Percentiles rank a stretch among this genome's conserved stretches.
These are phyloP conservation scores for Epirrhoe alternata DNA, from an alignment of 2,888 invertebrate genomes.

Conservation along the genomic window DNA sequence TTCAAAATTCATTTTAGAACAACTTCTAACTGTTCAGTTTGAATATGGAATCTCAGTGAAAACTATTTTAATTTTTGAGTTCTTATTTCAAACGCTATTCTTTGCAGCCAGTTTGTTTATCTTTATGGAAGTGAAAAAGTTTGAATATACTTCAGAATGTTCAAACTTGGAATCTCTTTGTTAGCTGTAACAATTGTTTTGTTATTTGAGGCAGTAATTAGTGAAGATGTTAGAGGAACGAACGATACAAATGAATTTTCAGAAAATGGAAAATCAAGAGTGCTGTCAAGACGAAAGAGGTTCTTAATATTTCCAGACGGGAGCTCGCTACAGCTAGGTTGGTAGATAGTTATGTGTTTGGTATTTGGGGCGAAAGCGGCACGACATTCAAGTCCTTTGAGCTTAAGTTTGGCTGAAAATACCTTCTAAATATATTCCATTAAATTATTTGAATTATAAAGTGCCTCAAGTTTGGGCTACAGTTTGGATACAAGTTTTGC, in stretches of 20 bases:
- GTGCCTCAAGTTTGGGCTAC: conserved; percentile 10
- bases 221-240: conserved; percentile 52
- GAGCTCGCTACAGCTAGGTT: conserved; percentile 86
- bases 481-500: conserved; percentile 11
- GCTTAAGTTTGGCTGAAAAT: conserved; percentile 36
- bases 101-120: conserved; percentile 33
- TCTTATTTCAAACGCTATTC: conserved; percentile 25
- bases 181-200: conserved; percentile 44
- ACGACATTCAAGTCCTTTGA: conserved; percentile 42
- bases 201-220: conserved; percentile 52
- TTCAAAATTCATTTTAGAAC: conserved; percentile 25
- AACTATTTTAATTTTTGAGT: conserved; percentile 54
- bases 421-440: conserved; percentile 40
- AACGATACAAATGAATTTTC: conserved; percentile 55
- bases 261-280: conserved; percentile 57
- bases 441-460: conserved; percentile 38
- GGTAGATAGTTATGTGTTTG: conserved; percentile 53
- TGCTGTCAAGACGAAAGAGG: conserved; percentile 83
- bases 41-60: conserved; percentile 18
- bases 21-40: conserved; percentile 22
- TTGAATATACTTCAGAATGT: conserved; percentile 35
- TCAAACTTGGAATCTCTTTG: conserved; percentile 36
- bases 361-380: conserved; percentile 42
- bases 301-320: conserved; percentile 86
- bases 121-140: conserved; percentile 34